A percentile compares a stretch with the other conserved stretches of the same genome.
These are phyloP conservation scores for Aphelocoma coerulescens DNA, from an alignment of 2,113 vertebrate genomes.

Conservation along the genomic window DNA sequence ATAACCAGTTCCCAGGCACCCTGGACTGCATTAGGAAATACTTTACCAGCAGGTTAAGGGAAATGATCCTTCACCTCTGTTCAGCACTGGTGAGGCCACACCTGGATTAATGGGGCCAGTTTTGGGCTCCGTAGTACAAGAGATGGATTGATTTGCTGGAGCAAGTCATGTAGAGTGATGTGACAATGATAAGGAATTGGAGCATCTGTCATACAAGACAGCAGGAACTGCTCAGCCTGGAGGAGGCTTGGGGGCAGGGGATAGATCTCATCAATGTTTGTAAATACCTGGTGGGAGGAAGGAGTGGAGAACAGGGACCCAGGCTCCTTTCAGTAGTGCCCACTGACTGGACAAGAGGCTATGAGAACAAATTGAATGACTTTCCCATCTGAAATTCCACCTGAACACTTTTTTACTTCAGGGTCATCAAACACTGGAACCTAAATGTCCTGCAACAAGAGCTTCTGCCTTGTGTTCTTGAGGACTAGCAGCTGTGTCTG, in stretches of 20 bases:
- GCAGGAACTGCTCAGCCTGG: background rate
- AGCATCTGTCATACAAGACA: background rate
- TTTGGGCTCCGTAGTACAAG: background rate
- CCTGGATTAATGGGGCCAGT: background rate
- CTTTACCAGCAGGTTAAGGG: background rate
- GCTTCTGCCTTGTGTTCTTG: background rate
- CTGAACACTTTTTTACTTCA: background rate
- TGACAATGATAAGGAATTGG: background rate
- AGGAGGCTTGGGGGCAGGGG: rapidly evolving
- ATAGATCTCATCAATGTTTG: background rate
- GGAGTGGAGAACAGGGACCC: background rate
- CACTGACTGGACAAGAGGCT: background rate
- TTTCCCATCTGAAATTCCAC: background rate
- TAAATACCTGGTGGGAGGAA: background rate
- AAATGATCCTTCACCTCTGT: background rate
- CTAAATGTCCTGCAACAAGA: background rate
- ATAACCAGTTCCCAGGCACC: background rate
- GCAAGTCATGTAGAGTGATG: background rate
- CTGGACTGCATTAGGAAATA: background rate
- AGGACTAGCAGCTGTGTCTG: background rate
- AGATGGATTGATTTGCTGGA: background rate
- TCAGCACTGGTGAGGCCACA: background rate
- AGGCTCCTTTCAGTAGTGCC: background rate
- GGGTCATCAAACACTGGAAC: background rate
- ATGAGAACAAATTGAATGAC: background rate